Conservation (phyloP, 2,888 invertebrate species). For the Pseudeuparius sepicola region DNA sequence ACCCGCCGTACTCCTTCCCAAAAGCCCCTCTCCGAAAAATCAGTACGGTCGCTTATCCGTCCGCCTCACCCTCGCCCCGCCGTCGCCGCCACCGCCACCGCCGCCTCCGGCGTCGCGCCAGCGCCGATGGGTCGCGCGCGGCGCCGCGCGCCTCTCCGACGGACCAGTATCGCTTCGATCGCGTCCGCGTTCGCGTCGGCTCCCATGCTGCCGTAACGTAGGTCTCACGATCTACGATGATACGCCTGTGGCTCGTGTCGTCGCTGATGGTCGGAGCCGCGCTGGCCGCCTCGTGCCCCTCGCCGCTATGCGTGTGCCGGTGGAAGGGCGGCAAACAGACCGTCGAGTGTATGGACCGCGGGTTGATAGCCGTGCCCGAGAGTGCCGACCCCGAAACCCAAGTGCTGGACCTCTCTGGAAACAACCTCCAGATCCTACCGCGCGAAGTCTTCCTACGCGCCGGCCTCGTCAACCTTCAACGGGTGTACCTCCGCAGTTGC, state of each 20-base stretch:
- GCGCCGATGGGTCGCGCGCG: conserved; percentile 32
- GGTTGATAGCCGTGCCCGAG: conserved; percentile 74
- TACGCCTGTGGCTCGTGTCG: conserved; percentile 6
- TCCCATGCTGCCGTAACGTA: too few species aligned
- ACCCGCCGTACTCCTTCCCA: too few species aligned
- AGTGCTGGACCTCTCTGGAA: conserved; percentile 81
- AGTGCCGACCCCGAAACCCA: conserved; percentile 82
- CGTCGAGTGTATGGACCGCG: conserved; percentile 79
- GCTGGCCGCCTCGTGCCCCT: conserved; percentile 58
- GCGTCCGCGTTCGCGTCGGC: too few species aligned
- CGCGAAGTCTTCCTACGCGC: conserved; percentile 73
- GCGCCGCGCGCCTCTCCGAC: too few species aligned
- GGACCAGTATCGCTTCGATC: too few species aligned
- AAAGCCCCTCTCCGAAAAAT: too few species aligned
- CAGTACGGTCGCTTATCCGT: too few species aligned
- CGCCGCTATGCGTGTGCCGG: conserved; percentile 74
- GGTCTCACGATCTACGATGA: too few species aligned
- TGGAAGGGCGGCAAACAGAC: conserved; percentile 93
- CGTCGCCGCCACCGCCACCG: too few species aligned
- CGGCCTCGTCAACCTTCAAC: conserved; percentile 76
- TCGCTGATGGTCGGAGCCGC: conserved; percentile 32
- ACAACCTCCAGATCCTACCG: conserved; percentile 74
- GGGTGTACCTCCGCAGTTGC: conserved; percentile 74
- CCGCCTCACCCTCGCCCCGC: too few species aligned
- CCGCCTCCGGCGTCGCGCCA: too few species aligned